Conservation (phyloP, 2,888 invertebrate genomes). For the Labia minor region DNA sequence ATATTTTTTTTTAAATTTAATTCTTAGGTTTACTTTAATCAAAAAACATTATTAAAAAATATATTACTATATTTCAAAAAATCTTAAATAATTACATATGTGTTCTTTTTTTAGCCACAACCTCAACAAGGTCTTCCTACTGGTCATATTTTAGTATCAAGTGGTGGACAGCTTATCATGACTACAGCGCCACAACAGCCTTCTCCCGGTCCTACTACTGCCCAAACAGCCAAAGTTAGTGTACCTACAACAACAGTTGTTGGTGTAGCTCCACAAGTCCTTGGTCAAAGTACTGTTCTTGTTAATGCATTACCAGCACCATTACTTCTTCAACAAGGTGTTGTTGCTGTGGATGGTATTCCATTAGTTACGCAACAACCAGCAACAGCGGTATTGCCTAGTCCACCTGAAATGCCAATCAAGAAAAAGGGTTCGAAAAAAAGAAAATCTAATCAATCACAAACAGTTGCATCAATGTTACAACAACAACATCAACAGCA, state of each 20-base stretch:
- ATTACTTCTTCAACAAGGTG: conserved; percentile 65
- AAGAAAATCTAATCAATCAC: conserved; percentile 59
- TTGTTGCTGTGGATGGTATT: conserved; percentile 65
- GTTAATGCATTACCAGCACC: conserved; percentile 70
- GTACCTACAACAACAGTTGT: conserved; percentile 54
- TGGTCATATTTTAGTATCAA: conserved; percentile 64
- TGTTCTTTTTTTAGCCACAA: too few species aligned
- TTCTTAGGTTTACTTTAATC: not conserved
- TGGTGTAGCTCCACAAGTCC: conserved; percentile 54
- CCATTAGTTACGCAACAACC: conserved; percentile 38
- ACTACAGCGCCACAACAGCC: conserved; percentile 39
- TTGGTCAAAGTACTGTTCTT: conserved; percentile 65
- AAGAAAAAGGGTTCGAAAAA: conserved; percentile 50
- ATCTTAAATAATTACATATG: too few species aligned
- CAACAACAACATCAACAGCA: conserved; percentile 26
- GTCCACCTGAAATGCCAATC: conserved; percentile 28
- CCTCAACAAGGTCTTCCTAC: conserved; percentile 38
- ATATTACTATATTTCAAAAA: too few species aligned
- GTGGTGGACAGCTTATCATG: conserved; percentile 62
- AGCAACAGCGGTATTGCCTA: conserved; percentile 17
- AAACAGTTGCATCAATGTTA: conserved; percentile 51
- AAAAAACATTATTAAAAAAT: too few species aligned
- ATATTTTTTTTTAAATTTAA: not conserved
- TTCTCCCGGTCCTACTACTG: conserved; percentile 47
- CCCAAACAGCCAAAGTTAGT: conserved; percentile 44